phyloP scores from a whole-genome alignment of 92 coral and sea anemone genomes.

The Scolanthus callimorphus region DNA sequence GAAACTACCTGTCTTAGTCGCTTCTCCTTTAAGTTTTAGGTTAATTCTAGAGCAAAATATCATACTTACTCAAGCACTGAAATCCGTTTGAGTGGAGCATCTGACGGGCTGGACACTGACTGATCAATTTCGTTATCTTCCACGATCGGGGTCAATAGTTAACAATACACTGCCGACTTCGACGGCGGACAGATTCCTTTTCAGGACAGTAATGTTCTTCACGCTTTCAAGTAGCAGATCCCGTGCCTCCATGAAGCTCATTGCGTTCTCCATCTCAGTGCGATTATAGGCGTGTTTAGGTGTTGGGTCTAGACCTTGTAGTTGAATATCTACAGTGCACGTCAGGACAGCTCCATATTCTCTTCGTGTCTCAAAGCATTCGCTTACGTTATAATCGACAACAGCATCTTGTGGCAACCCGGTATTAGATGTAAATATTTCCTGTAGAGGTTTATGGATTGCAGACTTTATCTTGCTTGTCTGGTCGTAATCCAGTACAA shows the following conservation, averaged over 20 bases:
- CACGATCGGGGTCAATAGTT: not conserved
- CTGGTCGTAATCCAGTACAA: not conserved
- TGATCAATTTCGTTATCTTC: not conserved
- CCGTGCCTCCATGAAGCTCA: not conserved
- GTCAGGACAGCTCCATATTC: not conserved
- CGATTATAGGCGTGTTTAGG: not conserved
- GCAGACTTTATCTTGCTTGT: not conserved
- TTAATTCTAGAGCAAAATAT: too few species aligned
- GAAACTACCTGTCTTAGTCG: too few species aligned
- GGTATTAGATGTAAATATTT: not conserved
- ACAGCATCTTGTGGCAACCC: not conserved
- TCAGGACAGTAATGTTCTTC: not conserved
- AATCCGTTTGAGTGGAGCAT: not conserved
- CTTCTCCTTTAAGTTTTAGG: too few species aligned
- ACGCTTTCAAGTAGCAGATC: not conserved
- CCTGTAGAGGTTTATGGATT: not conserved
- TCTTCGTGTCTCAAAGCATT: not conserved
- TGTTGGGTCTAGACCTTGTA: not conserved
- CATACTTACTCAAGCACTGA: too few species aligned
- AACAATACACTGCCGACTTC: not conserved
- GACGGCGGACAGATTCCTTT: not conserved
- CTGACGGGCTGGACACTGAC: not conserved
- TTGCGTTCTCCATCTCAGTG: not conserved
- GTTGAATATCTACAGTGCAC: not conserved
- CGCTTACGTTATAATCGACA: not conserved